Evolutionary conservation across 1,140 invertebrate species (phyloP).

Genomic region (Drosophila azteca): DNA sequence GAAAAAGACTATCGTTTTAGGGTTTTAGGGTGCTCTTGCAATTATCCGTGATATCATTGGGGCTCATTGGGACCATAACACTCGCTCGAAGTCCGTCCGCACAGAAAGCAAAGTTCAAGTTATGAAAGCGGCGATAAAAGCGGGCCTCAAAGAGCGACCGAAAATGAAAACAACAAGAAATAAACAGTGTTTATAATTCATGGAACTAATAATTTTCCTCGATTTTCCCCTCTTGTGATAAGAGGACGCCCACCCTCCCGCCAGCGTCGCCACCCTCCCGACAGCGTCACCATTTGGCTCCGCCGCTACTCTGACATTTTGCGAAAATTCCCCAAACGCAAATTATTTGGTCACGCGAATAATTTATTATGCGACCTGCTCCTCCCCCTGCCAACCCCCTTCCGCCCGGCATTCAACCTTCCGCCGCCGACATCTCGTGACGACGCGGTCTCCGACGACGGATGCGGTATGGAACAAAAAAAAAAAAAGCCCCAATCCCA

Average conservation of each 20-base stretch:
- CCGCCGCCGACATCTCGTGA: constrained; percentile 57
- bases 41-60: constrained; percentile 59
- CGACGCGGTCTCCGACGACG: constrained; percentile 45
- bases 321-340: constrained; percentile 61
- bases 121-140: constrained; percentile 11
- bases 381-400: constrained; percentile 12
- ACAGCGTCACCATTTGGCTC: not conserved
- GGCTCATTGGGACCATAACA: constrained; percentile 18
- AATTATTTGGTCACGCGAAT: constrained; percentile 82
- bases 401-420: not conserved
- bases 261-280: too few relatives aligned
- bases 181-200: constrained; percentile 52
- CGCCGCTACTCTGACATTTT: constrained; percentile 36
- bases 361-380: constrained; percentile 77
- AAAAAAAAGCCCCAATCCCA: constrained; percentile 37
- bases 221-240: constrained; percentile 8
- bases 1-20: constrained; percentile 21
- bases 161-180: constrained; percentile 12
- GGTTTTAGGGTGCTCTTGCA: constrained; percentile 14
- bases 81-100: constrained; percentile 14
- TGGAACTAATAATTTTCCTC: constrained; percentile 61
- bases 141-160: not conserved
- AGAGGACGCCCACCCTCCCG: constrained; percentile 11
- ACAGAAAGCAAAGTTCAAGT: constrained; percentile 19
- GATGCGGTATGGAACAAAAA: constrained; percentile 59